Evolutionary conservation across 2,113 vertebrate species (phyloP).

Genomic region (Enhydra lutris): DNA sequence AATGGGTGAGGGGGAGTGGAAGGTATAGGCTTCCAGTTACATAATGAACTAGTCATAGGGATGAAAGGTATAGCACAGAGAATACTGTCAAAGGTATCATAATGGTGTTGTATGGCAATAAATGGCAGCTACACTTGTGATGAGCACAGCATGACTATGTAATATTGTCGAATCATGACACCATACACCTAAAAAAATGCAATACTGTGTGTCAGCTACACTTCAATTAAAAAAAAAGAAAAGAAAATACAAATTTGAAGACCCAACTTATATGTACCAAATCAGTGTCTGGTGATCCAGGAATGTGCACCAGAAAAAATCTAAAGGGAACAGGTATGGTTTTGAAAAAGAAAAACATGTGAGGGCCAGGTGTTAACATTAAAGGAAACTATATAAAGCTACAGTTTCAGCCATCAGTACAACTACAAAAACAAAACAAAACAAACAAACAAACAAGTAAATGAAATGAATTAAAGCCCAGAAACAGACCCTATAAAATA

Average conservation of each 20-base stretch:
- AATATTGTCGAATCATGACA: neutral
- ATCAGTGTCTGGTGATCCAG: neutral
- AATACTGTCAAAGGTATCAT: neutral
- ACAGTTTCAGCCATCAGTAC: neutral
- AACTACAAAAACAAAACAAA: neutral
- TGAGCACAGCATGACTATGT: neutral
- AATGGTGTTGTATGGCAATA: neutral
- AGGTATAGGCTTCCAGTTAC: neutral
- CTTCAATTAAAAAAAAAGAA: neutral
- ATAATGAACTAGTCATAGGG: neutral
- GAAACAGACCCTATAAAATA: neutral
- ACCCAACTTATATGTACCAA: neutral
- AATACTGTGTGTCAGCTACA: neutral
- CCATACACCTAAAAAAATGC: neutral
- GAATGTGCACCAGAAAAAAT: neutral
- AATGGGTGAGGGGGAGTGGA: neutral
- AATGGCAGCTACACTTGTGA: neutral
- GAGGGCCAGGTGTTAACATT: neutral
- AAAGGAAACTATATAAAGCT: neutral
- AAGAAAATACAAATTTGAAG: neutral
- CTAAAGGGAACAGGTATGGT: neutral
- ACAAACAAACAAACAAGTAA: neutral
- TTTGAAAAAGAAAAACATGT: neutral
- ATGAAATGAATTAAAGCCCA: neutral
- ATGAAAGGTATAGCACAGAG: neutral